Evolutionary conservation across 2,888 invertebrate genomes (phyloP), one percentile per base, ranked within the genome.

Genomic region (Mesorhabditis sp.): DNA sequence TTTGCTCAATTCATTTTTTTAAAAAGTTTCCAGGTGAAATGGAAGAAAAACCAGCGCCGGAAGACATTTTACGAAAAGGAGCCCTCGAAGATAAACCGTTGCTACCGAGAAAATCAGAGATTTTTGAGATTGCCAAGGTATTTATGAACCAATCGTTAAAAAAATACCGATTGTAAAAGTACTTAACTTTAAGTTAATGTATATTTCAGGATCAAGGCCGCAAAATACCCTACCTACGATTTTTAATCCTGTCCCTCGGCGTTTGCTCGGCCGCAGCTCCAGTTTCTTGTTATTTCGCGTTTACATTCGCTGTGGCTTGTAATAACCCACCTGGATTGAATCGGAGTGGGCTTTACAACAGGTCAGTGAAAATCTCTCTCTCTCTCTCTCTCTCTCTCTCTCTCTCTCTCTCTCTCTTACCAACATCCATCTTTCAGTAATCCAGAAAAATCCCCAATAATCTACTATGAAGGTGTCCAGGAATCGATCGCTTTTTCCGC

Each of bases 301-400:
- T 50, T 50, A 50, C 58, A 13, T 50, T 50, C 58, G 58, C 58
- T 10, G 58, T 50, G 7, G 58, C 58, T 50, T 50, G 58, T 50
- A 50, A 50, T n/a, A 50, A 50, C 2, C 58, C 58, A 2, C 58
- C 58, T 50, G 58, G 58, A 2, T 13, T 50, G 10, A 50, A 50
- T 2, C 58, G 58, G 1, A 13, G 10, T 13, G 58, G 10, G 2
- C 10, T 13, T 0, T 50, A 50, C n/a, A 13, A 13, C 7, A 50
- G n/a, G 58, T 50, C 7, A 50, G 58, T 13, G 1, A 50, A n/a
- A 10, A 50, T 28, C 1, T 28, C 28, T 28, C 28, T 28, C 2
- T 28, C 28, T 28, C 28, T 1, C 28, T 28, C 28, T 28, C 28
- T 28, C 28, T 28, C 28, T 28, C 28, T 28, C 1, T 28, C 28